These are phyloP conservation scores for Drosophila subpulchrella DNA, from an alignment of 1,140 invertebrate genomes.

Conservation along the genomic window DNA sequence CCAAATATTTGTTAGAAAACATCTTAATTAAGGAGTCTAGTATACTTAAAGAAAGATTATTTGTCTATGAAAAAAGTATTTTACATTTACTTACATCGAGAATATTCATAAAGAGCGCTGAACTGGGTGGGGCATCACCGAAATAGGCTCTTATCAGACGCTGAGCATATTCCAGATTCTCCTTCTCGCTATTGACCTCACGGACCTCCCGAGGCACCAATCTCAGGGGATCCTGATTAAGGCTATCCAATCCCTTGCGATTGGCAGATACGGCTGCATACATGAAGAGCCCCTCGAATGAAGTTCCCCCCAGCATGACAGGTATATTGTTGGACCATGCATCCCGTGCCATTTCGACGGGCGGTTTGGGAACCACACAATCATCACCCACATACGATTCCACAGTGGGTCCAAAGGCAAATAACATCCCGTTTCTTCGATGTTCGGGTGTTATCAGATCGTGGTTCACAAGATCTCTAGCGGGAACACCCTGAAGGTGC, in stretches of 20 bases:
- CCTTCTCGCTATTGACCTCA: conserved; percentile 16
- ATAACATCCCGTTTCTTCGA: conserved; percentile 53
- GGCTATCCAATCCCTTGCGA: conserved; percentile 37
- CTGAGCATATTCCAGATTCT: conserved; percentile 43
- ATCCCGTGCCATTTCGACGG: conserved; percentile 64
- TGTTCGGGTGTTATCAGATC: conserved; percentile 44
- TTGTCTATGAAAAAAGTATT: neutral
- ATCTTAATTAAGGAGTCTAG: no score
- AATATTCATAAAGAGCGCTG: conserved; percentile 45
- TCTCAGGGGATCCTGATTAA: conserved; percentile 48
- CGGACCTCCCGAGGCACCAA: conserved; percentile 56
- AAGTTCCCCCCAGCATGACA: conserved; percentile 78
- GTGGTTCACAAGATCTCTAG: conserved; percentile 53
- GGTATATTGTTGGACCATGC: conserved; percentile 82
- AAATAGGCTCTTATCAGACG: conserved; percentile 59
- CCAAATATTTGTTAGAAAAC: no score
- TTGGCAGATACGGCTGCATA: conserved; percentile 62
- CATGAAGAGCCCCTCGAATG: conserved; percentile 80
- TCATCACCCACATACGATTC: conserved; percentile 70
- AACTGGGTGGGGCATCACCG: conserved; percentile 52
- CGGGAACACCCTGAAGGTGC: conserved; percentile 70
- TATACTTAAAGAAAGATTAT: no score
- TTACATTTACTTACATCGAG: conserved; percentile 56
- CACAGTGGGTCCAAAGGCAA: conserved; percentile 77
- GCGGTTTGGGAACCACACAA: conserved; percentile 72